phyloP scores from a whole-genome alignment of 2,113 vertebrate species.

The Scartelaos histophorus region DNA sequence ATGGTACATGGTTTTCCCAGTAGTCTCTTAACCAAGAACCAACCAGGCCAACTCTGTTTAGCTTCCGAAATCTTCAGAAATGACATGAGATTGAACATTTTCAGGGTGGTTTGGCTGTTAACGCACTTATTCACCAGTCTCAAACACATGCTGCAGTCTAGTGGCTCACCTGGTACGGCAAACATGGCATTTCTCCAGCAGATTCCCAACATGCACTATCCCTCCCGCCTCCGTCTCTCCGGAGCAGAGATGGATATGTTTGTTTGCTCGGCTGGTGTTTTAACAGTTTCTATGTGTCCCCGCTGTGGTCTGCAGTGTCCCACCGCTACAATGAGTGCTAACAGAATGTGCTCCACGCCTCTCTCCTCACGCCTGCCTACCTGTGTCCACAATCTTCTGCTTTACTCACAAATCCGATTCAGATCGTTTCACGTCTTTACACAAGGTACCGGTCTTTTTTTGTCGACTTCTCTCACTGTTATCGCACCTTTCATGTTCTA shows the following conservation, averaged over 20 bases:
- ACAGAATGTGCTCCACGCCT: conserved; percentile 43
- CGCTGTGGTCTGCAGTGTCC: conserved; percentile 32
- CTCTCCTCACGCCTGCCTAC: conserved; percentile 24
- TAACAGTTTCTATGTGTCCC: conserved; percentile 32
- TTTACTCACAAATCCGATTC: conserved; percentile 30
- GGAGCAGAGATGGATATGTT: conserved; percentile 36
- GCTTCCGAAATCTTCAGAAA: neutral
- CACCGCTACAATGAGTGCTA: conserved; percentile 44
- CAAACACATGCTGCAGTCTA: neutral
- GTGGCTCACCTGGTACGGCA: neutral
- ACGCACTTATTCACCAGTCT: neutral
- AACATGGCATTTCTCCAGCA: neutral
- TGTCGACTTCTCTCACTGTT: neutral
- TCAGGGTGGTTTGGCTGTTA: neutral
- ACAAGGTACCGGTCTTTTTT: neutral
- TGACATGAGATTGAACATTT: neutral
- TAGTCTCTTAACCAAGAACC: neutral
- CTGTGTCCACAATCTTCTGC: conserved; percentile 21
- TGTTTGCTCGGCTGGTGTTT: conserved; percentile 54
- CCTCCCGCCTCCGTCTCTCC: conserved; percentile 8
- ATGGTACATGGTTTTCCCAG: neutral
- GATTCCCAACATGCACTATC: conserved; percentile 11
- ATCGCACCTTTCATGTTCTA: conserved; percentile 6
- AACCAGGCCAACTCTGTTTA: neutral
- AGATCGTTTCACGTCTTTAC: conserved; percentile 11